Percentiles rank a stretch among this genome's conserved stretches.
Conservation (phyloP, 2,888 invertebrate genomes). For the Lasioglossum malachurum region DNA sequence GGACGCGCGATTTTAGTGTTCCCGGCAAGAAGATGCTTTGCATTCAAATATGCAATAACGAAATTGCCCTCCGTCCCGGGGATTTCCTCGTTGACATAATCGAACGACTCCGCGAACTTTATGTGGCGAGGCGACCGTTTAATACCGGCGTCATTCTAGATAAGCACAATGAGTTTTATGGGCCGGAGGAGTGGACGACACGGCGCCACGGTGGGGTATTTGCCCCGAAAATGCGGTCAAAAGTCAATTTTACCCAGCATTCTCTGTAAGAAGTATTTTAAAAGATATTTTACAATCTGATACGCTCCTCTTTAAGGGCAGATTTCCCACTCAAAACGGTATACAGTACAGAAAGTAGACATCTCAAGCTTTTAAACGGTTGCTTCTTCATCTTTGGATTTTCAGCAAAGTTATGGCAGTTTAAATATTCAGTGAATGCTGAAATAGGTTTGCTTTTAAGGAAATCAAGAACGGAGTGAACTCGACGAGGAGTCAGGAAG, state of each 20-base stretch:
- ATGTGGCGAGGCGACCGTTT: not conserved
- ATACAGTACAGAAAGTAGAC: no score
- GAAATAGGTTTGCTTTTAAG: not conserved
- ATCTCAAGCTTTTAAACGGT: no score
- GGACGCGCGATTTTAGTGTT: slow-evolving; percentile 14
- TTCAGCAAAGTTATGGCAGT: no score
- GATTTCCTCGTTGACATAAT: slow-evolving; percentile 28
- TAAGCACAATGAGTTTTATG: slow-evolving; percentile 15
- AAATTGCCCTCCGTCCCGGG: slow-evolving; percentile 25
- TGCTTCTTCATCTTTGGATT: no score
- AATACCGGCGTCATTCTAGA: slow-evolving; percentile 7
- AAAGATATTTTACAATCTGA: no score
- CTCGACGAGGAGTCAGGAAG: no score
- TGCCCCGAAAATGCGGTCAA: no score
- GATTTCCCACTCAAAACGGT: no score
- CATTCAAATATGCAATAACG: slow-evolving; percentile 45
- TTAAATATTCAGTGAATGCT: no score
- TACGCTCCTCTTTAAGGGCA: no score
- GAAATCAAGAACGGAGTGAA: not conserved
- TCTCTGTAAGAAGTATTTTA: no score
- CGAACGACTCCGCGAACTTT: slow-evolving; percentile 29
- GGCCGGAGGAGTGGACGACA: not conserved
- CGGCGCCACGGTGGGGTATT: not conserved
- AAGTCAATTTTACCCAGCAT: no score
- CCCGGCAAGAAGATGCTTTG: slow-evolving; percentile 24